These are phyloP conservation scores for Drosophila paulistorum DNA, from an alignment of 1,140 invertebrate genomes.

Conservation along the genomic window DNA sequence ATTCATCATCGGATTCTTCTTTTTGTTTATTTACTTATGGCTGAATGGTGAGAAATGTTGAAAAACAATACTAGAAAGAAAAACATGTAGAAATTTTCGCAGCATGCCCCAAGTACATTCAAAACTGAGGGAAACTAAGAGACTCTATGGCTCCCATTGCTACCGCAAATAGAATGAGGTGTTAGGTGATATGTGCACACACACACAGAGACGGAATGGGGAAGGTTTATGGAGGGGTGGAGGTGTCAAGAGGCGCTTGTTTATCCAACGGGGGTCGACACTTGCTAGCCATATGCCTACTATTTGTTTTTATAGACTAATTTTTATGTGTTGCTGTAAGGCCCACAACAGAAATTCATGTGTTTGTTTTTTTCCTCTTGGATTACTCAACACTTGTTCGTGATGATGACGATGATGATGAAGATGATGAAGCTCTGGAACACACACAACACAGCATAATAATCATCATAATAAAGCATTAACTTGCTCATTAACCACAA, in stretches of 20 bases:
- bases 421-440: conserved; percentile 17
- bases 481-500: conserved; percentile 69
- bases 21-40: conserved; percentile 49
- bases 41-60: conserved; percentile 48
- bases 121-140: background rate
- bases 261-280: conserved; percentile 78
- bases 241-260: conserved; percentile 45
- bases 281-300: conserved; percentile 51
- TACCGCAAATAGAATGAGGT: conserved; percentile 19
- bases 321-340: conserved; percentile 58
- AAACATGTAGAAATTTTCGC: conserved; percentile 73
- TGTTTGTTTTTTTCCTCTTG: conserved; percentile 67
- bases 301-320: conserved; percentile 81
- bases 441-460: conserved; percentile 54
- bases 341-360: conserved; percentile 40
- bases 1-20: background rate
- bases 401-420: conserved; percentile 11
- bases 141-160: conserved; percentile 33
- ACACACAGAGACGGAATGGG: conserved; percentile 1
- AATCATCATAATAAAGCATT: conserved; percentile 79
- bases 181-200: conserved; percentile 10
- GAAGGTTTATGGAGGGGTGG: conserved; percentile 34
- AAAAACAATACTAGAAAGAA: conserved; percentile 35
- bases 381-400: conserved; percentile 75
- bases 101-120: conserved; percentile 43